Percentiles rank a stretch among this genome's conserved stretches.
Evolutionary conservation across 2,888 invertebrate genomes (phyloP).

Genomic region (Oligia latruncula): DNA sequence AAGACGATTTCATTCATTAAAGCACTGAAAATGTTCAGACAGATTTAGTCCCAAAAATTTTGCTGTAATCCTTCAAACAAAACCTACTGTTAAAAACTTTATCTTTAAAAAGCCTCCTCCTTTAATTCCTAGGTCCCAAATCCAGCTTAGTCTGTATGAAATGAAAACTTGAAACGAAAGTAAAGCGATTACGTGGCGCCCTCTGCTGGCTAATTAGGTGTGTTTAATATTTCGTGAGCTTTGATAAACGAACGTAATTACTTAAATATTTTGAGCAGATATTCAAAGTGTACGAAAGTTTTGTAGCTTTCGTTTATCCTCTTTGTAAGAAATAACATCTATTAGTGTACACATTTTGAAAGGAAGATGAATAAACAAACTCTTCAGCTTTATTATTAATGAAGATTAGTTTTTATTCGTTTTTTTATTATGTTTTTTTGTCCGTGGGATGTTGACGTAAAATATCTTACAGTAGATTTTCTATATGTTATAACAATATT

Average conservation of each 20-base stretch:
- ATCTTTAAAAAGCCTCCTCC: conserved; percentile 13
- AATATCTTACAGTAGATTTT: too few relatives aligned
- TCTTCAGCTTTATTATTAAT: too few relatives aligned
- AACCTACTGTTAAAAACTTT: not conserved
- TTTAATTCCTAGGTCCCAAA: conserved; percentile 19
- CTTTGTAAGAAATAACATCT: not conserved
- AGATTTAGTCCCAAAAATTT: not conserved
- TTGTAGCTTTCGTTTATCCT: not conserved
- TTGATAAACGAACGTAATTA: conserved; percentile 40
- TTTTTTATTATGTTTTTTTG: too few relatives aligned
- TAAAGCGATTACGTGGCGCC: conserved; percentile 33
- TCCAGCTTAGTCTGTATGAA: conserved; percentile 9
- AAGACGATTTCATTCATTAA: not conserved
- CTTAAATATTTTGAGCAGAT: conserved; percentile 23
- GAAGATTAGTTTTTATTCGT: too few relatives aligned
- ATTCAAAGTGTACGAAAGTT: conserved; percentile 6
- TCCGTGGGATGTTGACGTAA: too few relatives aligned
- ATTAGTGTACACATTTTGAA: not conserved
- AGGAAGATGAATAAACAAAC: not conserved
- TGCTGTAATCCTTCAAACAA: not conserved
- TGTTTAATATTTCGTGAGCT: conserved; percentile 29
- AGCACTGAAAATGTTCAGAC: not conserved
- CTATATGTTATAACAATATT: not conserved
- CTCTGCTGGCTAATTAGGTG: conserved; percentile 46
- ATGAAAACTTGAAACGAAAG: conserved; percentile 32